Percentiles rank a stretch among this genome's conserved stretches.
phyloP scores from a whole-genome alignment of 2,888 invertebrate genomes.

The Xanthia icteritia region DNA sequence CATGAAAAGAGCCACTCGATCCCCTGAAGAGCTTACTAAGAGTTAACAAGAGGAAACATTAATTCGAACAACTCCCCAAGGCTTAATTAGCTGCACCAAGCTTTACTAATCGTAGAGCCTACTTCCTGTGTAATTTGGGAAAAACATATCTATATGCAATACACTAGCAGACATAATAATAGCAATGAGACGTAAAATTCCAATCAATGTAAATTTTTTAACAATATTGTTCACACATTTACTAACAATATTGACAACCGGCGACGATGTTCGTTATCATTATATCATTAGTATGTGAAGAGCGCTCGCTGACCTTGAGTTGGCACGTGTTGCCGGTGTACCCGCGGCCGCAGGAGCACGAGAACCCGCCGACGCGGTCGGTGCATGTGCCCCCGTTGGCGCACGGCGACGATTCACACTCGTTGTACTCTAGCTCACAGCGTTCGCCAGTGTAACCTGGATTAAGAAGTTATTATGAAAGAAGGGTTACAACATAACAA shows the following conservation, averaged over 20 bases:
- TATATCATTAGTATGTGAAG: constrained; percentile 27
- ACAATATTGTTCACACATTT: constrained; percentile 7
- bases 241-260: background rate
- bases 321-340: constrained; percentile 93
- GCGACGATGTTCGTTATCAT: constrained; percentile 12
- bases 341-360: constrained; percentile 92
- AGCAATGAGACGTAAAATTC: constrained; percentile 12
- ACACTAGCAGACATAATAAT: too few species aligned
- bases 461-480: background rate
- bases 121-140: background rate
- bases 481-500: background rate
- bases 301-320: constrained; percentile 89
- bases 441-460: constrained; percentile 93
- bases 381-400: constrained; percentile 94
- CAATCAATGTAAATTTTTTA: background rate
- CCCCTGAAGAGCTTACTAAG: constrained; percentile 4
- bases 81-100: constrained; percentile 18
- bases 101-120: background rate
- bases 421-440: constrained; percentile 94
- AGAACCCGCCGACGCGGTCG: constrained; percentile 92
- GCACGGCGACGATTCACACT: constrained; percentile 94
- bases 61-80: constrained; percentile 5
- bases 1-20: constrained; percentile 13
- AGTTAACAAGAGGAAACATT: constrained; percentile 18
- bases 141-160: background rate